A percentile compares a stretch with the other conserved stretches of the same genome.
phyloP scores from a whole-genome alignment of 2,113 vertebrate genomes.

The Urocynchramus pylzowi region DNA sequence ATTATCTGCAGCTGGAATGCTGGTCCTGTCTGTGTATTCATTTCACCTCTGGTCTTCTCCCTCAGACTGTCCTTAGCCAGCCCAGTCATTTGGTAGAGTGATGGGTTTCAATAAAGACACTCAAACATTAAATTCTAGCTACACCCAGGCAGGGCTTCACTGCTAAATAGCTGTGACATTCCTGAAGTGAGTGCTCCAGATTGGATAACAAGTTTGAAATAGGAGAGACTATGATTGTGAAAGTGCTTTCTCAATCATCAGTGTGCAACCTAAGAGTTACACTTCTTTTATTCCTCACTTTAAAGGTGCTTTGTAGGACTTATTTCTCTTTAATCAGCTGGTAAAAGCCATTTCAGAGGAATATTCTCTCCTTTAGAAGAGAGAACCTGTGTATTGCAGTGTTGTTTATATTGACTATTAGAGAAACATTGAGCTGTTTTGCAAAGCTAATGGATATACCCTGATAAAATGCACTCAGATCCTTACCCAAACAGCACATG shows the following conservation, averaged over 20 bases:
- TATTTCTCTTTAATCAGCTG: not conserved
- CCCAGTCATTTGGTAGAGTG: not conserved
- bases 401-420: not conserved
- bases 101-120: not conserved
- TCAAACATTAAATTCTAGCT: not conserved
- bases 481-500: not conserved
- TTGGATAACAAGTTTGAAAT: not conserved
- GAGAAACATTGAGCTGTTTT: not conserved
- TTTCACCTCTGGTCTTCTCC: not conserved
- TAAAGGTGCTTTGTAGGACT: not conserved
- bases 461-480: not conserved
- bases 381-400: not conserved
- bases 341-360: not conserved
- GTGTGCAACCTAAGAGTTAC: not conserved
- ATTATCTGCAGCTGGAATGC: not conserved
- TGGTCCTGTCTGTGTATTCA: not conserved
- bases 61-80: not conserved
- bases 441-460: not conserved
- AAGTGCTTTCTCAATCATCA: not conserved
- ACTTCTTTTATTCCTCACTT: not conserved
- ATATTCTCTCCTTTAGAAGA: not conserved
- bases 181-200: not conserved
- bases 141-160: not conserved
- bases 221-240: not conserved
- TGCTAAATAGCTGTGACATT: not conserved